A percentile compares a stretch with the other conserved stretches of the same genome.
These are phyloP conservation scores for Datnioides undecimradiatus DNA, from an alignment of 2,113 vertebrate genomes.

Conservation along the genomic window DNA sequence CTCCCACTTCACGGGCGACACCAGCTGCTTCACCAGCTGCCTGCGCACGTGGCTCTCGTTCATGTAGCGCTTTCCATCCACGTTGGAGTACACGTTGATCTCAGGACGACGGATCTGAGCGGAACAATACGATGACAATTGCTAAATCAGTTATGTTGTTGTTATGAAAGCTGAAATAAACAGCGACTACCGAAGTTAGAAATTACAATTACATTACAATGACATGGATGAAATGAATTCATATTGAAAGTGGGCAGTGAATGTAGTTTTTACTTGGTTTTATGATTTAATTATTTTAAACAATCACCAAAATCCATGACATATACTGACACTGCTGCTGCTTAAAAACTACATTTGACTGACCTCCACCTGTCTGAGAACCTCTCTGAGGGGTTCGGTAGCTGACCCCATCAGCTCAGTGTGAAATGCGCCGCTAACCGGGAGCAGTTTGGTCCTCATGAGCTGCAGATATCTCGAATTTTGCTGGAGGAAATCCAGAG, in stretches of 20 bases:
- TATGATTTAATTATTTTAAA: no score
- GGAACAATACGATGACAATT: neutral
- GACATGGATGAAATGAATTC: no score
- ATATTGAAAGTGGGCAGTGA: no score
- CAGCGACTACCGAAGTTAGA: no score
- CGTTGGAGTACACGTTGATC: slow-evolving; percentile 91
- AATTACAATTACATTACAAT: no score
- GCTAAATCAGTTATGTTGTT: neutral
- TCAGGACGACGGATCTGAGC: slow-evolving; percentile 85
- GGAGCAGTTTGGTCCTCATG: slow-evolving; percentile 84
- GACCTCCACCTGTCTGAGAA: slow-evolving; percentile 83
- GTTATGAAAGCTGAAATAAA: no score
- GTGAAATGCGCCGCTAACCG: slow-evolving; percentile 95
- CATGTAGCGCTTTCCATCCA: slow-evolving; percentile 88
- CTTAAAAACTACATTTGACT: no score
- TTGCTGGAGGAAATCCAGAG: slow-evolving; percentile 90
- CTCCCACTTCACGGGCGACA: slow-evolving; percentile 94
- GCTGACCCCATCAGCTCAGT: slow-evolving; percentile 91
- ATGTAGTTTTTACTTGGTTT: no score
- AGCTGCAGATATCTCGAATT: slow-evolving; percentile 87
- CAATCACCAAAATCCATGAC: no score
- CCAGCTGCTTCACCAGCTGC: slow-evolving; percentile 90
- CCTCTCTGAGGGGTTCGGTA: slow-evolving; percentile 83
- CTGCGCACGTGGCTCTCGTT: slow-evolving; percentile 82
- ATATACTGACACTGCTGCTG: no score